phyloP scores from a whole-genome alignment of 2,113 vertebrate species.

The Triplophysa tibetana region DNA sequence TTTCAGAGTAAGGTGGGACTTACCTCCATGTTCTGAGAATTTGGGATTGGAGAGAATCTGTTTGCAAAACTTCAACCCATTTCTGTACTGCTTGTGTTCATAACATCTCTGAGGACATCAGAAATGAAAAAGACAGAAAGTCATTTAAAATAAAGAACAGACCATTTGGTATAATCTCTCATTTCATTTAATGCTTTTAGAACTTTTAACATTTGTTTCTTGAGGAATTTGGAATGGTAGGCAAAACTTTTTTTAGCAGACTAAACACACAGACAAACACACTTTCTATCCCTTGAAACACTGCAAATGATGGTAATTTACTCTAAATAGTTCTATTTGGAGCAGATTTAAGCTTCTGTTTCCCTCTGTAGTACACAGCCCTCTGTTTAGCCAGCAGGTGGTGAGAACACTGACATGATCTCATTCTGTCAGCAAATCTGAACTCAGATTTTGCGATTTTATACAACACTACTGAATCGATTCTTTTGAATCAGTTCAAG shows the following conservation, averaged over 20 bases:
- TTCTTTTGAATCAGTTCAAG: not conserved
- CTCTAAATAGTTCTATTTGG: constrained; percentile 35
- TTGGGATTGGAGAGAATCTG: constrained; percentile 98
- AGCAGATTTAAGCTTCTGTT: constrained; percentile 28
- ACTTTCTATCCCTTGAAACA: not conserved
- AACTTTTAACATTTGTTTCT: not conserved
- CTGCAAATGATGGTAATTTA: constrained; percentile 43
- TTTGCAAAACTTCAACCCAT: constrained; percentile 99
- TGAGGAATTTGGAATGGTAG: not conserved
- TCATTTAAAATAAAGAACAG: not conserved
- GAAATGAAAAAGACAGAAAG: not conserved
- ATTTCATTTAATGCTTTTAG: too few species aligned
- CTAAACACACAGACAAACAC: not conserved
- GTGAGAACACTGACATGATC: constrained; percentile 27
- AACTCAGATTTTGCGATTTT: not conserved
- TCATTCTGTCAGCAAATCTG: constrained; percentile 25
- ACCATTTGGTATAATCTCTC: too few species aligned
- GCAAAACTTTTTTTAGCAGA: not conserved
- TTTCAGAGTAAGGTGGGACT: constrained; percentile 51
- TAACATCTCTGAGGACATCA: constrained; percentile 87
- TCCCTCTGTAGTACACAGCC: not conserved
- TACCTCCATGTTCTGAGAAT: constrained; percentile 98
- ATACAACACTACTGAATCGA: not conserved
- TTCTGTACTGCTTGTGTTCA: constrained; percentile 99
- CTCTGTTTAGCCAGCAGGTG: constrained; percentile 7